Evolutionary conservation across 2,113 vertebrate species (phyloP).

Genomic region (Origma solitaria): DNA sequence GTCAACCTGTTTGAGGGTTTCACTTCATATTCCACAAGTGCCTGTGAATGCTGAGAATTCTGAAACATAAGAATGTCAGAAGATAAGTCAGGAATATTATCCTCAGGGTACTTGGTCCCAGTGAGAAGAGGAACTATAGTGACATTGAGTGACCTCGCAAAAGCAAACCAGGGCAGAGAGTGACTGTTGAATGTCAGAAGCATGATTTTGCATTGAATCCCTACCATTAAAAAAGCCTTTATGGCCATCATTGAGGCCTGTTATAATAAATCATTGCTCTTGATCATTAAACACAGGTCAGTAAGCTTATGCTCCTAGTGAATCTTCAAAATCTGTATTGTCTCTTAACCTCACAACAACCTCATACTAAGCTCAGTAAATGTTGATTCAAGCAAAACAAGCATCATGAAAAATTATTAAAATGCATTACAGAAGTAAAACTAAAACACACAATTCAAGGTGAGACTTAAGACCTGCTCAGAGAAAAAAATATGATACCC

Average conservation of each 20-base stretch:
- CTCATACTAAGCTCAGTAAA: background rate
- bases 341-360: background rate
- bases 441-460: background rate
- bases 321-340: background rate
- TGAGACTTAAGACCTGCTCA: background rate
- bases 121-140: background rate
- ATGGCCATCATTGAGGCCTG: background rate
- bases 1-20: background rate
- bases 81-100: constrained; percentile 40
- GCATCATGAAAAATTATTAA: background rate
- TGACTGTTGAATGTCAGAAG: background rate
- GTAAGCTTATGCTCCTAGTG: background rate
- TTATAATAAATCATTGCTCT: constrained; percentile 51
- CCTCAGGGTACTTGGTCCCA: background rate
- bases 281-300: constrained; percentile 53
- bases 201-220: constrained; percentile 23
- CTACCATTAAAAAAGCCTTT: constrained; percentile 10
- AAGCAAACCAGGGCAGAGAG: constrained; percentile 4
- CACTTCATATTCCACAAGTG: background rate
- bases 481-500: background rate
- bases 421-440: background rate
- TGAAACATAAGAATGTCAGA: constrained; percentile 30
- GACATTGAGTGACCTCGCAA: constrained; percentile 20
- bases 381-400: background rate
- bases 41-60: background rate